These are phyloP conservation scores for Drosophila mayaguana DNA, from an alignment of 2,888 invertebrate genomes.

Conservation along the genomic window DNA sequence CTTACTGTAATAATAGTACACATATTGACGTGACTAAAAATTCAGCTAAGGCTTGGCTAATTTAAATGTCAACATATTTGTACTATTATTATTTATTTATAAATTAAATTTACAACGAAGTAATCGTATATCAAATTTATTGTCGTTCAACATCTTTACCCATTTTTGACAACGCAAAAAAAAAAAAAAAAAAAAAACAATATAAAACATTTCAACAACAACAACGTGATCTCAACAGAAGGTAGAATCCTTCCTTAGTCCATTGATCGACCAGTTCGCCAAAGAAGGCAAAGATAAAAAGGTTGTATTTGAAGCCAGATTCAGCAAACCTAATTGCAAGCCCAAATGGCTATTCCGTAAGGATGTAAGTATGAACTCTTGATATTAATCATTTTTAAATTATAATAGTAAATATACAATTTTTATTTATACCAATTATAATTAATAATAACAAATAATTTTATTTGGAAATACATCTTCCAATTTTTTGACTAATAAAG, in stretches of 20 bases:
- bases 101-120: conserved; percentile 21
- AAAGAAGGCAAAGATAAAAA: conserved; percentile 98
- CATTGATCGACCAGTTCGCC: conserved; percentile 96
- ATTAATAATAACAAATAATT: neutral
- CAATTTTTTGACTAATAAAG: neutral
- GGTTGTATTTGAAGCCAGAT: conserved; percentile 96
- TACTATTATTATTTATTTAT: conserved; percentile 15
- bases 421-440: neutral
- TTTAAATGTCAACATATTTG: conserved; percentile 19
- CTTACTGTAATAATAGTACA: conserved; percentile 10
- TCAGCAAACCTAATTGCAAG: conserved; percentile 97
- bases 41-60: neutral
- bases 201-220: conserved; percentile 16
- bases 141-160: conserved; percentile 81
- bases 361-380: conserved; percentile 89
- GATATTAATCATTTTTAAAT: neutral
- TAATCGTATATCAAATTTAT: conserved; percentile 69
- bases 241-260: conserved; percentile 97
- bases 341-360: conserved; percentile 96
- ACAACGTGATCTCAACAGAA: conserved; percentile 87
- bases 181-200: neutral
- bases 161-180: conserved; percentile 84
- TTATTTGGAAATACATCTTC: neutral
- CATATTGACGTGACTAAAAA: conserved; percentile 7
- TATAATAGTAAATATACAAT: neutral